Conservation (phyloP, 2,888 invertebrate species). For the Andrena praecox region DNA sequence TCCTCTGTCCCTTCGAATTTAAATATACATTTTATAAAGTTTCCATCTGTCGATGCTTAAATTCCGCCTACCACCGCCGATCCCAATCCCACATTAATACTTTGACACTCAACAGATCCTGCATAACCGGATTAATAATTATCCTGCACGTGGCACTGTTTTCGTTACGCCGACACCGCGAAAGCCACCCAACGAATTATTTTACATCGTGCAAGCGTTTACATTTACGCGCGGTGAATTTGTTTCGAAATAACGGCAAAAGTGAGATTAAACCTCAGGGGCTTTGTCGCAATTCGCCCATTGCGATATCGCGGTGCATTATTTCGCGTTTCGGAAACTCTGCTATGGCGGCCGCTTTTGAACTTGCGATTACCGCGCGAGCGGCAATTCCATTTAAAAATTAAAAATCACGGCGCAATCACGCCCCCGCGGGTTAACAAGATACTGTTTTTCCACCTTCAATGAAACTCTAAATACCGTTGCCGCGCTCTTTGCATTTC, state of each 20-base stretch:
- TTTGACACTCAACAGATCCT: too few relatives aligned
- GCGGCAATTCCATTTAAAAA: constrained; percentile 26
- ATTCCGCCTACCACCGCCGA: background rate
- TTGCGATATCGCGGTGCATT: background rate
- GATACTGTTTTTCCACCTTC: background rate
- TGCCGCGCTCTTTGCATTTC: background rate
- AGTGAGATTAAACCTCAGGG: background rate
- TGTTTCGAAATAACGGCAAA: constrained; percentile 23
- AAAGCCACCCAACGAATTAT: background rate
- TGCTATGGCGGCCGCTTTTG: background rate
- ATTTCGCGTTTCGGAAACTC: constrained; percentile 21
- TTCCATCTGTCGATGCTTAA: background rate
- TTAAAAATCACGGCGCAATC: constrained; percentile 44
- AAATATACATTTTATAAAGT: too few relatives aligned
- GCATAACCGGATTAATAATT: background rate
- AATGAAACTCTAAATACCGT: constrained; percentile 24
- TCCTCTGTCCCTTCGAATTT: too few relatives aligned
- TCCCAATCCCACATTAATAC: too few relatives aligned
- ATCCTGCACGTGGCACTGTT: background rate
- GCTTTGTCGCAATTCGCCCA: background rate
- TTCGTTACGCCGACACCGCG: background rate
- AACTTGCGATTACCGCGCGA: constrained; percentile 26
- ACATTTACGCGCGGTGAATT: background rate
- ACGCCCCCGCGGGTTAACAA: constrained; percentile 5
- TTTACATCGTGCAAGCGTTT: background rate